Base-by-base conservation (phyloP, 2,888 invertebrate species). In the Heteropelma amictum region DNA sequence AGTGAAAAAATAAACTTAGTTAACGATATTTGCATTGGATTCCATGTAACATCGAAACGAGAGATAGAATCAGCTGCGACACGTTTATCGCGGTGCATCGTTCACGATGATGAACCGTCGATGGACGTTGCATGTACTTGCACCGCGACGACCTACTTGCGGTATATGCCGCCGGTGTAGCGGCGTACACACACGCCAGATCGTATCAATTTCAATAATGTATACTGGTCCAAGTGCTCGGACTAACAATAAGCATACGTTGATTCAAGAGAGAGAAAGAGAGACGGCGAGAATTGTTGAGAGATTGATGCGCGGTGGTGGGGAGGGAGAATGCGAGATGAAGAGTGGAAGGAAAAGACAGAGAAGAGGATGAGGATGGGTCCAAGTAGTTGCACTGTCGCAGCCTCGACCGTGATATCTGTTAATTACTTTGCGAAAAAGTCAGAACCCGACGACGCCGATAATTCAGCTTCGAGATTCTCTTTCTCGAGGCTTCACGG, bases 71-170 rank as follows among this genome's bases (percentile, higher is more conserved):
- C 42, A 53, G 40, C 53, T 53, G 53, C 42, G 21, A 26, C n/a
- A 53, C n/a, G 28, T 64, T 64, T 28, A 53, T 53, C 40, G 30
- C 69, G 58, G 51, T 73, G 68, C 56, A 73, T 73, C 63, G 63
- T 64, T 64, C 58, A 30, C 56, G 68, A 61, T 58, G 63, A 69
- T 40, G 58, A 68, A 64, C 35, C 21, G 30, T 21, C 35, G 40
- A 64, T 53, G 68, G 14, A 53, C 42, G n/a, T n/a, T n/a, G n/a
- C n/a, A 14, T 40, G 38, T 30, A 42, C 30, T 45, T 54, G 40
- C 30, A 42, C 23, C 30, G 58, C 51, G 53, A 53, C 69, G 74
- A 74, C 69, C 74, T 74, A 74, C 53, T 64, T 74, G 64, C 69
- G 63, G 53, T 38, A 64, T 45, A 53, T 30, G 21, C 73, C 47